A percentile compares a stretch with the other conserved stretches of the same genome.
Evolutionary conservation across 1,140 invertebrate species (phyloP).

Genomic region (Polyergus mexicanus): DNA sequence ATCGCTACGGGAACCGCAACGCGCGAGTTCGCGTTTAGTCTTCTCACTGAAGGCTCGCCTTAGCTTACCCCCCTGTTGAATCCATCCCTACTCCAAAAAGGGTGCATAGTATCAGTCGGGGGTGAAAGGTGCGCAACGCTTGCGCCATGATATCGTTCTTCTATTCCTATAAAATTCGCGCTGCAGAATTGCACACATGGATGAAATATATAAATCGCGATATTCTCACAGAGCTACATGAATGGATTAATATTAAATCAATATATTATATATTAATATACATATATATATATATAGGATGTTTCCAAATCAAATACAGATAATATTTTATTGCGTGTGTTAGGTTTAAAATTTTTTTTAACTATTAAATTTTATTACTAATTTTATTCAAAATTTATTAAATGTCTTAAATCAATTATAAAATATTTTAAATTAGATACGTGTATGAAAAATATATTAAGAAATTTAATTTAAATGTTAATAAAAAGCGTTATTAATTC

Average conservation of each 20-base stretch:
- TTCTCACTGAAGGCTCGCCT: slow-evolving; percentile 74
- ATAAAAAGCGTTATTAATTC: no score
- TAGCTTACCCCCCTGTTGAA: slow-evolving; percentile 65
- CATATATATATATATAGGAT: background rate
- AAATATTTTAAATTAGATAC: no score
- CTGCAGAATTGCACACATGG: background rate
- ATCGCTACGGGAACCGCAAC: slow-evolving; percentile 23
- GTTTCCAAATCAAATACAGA: background rate
- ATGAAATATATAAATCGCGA: slow-evolving; percentile 10
- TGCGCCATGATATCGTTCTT: slow-evolving; percentile 66
- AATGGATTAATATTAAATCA: background rate
- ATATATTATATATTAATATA: background rate
- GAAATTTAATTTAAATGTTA: no score
- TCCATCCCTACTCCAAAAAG: slow-evolving; percentile 17
- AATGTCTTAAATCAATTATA: no score
- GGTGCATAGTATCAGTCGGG: slow-evolving; percentile 33
- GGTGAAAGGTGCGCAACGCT: slow-evolving; percentile 60
- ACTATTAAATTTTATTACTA: no score
- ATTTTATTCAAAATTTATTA: no score
- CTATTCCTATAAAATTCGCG: background rate
- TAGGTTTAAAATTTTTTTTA: no score
- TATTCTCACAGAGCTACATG: background rate
- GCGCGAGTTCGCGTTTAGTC: slow-evolving; percentile 74
- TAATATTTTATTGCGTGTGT: no score
- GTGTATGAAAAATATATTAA: no score